Percentiles rank a stretch among this genome's conserved stretches.
Evolutionary conservation across 2,888 invertebrate species (phyloP).

Genomic region (Trichopoda pennipes): DNA sequence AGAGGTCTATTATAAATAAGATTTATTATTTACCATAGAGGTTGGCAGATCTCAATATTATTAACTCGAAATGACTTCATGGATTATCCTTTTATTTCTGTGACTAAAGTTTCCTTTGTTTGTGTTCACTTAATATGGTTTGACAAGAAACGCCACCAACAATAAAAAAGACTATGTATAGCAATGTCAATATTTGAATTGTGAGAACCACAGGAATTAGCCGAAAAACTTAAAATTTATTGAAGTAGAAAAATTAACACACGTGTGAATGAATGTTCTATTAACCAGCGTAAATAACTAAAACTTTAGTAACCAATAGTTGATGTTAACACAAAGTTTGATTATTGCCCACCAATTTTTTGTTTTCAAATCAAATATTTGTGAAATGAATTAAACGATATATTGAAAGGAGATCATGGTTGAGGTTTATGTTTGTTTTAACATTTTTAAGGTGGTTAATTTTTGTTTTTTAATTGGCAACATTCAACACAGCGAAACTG

Average conservation of each 20-base stretch:
- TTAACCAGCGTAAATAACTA: background rate
- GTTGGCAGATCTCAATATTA: no score
- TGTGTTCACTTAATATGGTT: constrained; percentile 23
- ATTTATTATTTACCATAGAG: no score
- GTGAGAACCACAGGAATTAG: constrained; percentile 42
- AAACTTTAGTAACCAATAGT: background rate
- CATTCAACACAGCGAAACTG: no score
- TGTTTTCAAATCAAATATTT: no score
- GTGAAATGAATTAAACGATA: no score
- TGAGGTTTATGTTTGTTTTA: no score
- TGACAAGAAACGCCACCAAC: constrained; percentile 36
- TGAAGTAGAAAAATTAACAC: constrained; percentile 39
- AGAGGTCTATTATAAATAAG: no score
- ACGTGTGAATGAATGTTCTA: constrained; percentile 6
- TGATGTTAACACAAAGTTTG: constrained; percentile 16
- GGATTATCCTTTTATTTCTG: background rate
- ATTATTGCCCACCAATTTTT: background rate
- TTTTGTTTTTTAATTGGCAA: no score
- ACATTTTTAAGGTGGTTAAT: no score
- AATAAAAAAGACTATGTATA: constrained; percentile 2
- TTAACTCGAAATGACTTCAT: background rate
- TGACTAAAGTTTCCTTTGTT: background rate
- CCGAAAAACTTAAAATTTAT: constrained; percentile 17
- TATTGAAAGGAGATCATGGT: no score
- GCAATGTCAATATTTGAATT: constrained; percentile 46